phyloP scores from a whole-genome alignment of 2,797 vertebrate species.

The Poecilia wingei region DNA sequence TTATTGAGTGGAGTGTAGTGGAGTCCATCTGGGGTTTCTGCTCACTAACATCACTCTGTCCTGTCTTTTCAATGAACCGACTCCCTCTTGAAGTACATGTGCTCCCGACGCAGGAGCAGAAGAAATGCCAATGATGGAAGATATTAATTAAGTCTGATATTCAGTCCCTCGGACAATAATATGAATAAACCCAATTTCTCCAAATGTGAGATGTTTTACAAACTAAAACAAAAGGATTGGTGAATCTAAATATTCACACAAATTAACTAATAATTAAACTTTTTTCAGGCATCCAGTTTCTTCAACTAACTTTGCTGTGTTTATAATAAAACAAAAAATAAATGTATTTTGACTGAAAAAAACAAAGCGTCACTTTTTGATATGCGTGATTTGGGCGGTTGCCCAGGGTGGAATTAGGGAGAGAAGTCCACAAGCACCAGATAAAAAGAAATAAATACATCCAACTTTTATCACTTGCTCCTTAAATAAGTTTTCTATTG shows the following conservation, averaged over 20 bases:
- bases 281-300: not conserved
- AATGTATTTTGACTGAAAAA: not conserved
- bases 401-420: not conserved
- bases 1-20: conserved; percentile 83
- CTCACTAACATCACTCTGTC: conserved; percentile 84
- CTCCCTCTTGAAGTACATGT: conserved; percentile 74
- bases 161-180: not conserved
- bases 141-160: conserved; percentile 57
- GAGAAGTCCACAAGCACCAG: not conserved
- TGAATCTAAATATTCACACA: not conserved
- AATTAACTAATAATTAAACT: not conserved
- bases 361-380: not conserved
- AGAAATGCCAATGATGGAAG: conserved; percentile 30
- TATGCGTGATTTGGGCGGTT: not conserved
- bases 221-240: not conserved
- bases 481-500: not conserved
- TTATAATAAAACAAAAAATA: not conserved
- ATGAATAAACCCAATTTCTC: not conserved
- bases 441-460: not conserved
- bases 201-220: not conserved
- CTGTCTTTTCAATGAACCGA: conserved; percentile 83
- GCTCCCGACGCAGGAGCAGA: conserved; percentile 34
- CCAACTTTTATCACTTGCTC: not conserved
- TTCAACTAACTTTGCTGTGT: not conserved
- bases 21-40: conserved; percentile 82